Conservation (phyloP, 2,888 invertebrate species). For the Caenorhabditis imperialis region DNA sequence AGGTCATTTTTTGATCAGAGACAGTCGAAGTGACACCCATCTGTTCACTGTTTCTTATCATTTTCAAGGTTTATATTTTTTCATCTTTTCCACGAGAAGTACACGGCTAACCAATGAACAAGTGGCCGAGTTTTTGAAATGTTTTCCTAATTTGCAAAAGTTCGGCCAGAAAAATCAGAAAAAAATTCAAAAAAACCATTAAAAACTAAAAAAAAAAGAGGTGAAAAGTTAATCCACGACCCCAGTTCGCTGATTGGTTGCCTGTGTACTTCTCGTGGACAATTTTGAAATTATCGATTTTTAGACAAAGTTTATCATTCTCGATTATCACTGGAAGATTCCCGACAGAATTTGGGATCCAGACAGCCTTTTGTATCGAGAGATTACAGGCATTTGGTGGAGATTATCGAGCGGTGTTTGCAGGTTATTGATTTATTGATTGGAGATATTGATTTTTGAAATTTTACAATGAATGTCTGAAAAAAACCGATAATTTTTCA, state of each 20-base stretch:
- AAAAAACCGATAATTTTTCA: too few relatives aligned
- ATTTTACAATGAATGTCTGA: too few relatives aligned
- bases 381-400: conserved; percentile 32
- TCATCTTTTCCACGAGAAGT: too few relatives aligned
- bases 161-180: too few relatives aligned
- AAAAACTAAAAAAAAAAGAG: background rate
- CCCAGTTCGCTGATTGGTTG: background rate
- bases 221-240: background rate
- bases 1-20: conserved; percentile 72
- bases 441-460: too few relatives aligned
- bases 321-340: conserved; percentile 38
- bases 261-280: background rate
- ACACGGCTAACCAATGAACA: too few relatives aligned
- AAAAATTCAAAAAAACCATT: too few relatives aligned
- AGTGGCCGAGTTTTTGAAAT: too few relatives aligned
- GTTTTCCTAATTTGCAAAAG: too few relatives aligned
- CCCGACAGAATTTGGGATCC: conserved; percentile 26
- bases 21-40: conserved; percentile 61
- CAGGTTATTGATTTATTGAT: too few relatives aligned
- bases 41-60: conserved; percentile 60
- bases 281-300: background rate
- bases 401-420: conserved; percentile 37
- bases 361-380: conserved; percentile 37
- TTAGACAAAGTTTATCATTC: conserved; percentile 51
- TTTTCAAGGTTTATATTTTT: conserved; percentile 45